phyloP scores from a whole-genome alignment of 2,797 vertebrate genomes.

The Heteromormyrus szaboi region DNA sequence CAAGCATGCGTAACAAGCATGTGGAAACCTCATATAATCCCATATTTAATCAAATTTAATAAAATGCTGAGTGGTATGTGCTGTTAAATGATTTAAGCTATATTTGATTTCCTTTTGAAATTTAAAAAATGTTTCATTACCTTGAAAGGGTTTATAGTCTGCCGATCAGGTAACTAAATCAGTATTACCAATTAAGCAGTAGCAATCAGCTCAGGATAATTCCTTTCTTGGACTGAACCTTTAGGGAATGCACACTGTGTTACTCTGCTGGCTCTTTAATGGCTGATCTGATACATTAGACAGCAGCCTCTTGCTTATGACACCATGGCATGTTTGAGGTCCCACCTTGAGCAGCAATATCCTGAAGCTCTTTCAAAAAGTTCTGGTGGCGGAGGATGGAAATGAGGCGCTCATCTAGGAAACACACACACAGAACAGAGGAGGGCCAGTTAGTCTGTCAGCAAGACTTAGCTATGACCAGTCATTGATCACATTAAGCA shows the following conservation, averaged over 20 bases:
- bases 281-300: background rate
- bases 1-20: background rate
- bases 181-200: background rate
- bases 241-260: background rate
- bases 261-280: background rate
- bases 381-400: conserved; percentile 72
- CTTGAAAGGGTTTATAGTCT: background rate
- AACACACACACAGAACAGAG: background rate
- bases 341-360: conserved; percentile 68
- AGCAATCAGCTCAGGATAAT: background rate
- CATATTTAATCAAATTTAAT: background rate
- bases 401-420: conserved; percentile 68
- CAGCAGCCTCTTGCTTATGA: background rate
- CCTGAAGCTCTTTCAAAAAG: conserved; percentile 68
- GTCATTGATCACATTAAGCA: conserved; percentile 46
- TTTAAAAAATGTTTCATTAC: background rate
- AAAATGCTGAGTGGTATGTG: background rate
- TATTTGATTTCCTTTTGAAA: background rate
- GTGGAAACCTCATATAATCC: background rate
- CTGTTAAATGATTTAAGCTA: background rate
- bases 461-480: background rate
- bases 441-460: background rate
- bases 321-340: background rate
- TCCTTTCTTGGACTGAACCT: background rate
- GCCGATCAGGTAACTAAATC: background rate